Percentiles rank a stretch among this genome's conserved stretches.
These are phyloP conservation scores for Drosophila truncata DNA, from an alignment of 1,140 invertebrate species.

Conservation along the genomic window DNA sequence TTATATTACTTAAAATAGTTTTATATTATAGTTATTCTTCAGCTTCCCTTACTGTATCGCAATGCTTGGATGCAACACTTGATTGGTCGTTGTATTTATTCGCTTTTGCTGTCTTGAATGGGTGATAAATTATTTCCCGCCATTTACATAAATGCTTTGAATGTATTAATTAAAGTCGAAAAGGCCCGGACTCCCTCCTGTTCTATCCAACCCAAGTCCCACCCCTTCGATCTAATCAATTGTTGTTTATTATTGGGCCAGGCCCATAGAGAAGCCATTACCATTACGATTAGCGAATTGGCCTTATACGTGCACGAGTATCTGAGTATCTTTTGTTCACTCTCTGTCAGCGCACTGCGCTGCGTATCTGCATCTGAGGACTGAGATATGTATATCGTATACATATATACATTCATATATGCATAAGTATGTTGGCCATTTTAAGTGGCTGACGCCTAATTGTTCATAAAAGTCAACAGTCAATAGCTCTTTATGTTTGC, in stretches of 20 bases:
- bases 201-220: slow-evolving; percentile 24
- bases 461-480: slow-evolving; percentile 84
- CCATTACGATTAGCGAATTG: slow-evolving; percentile 65
- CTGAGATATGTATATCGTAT: slow-evolving; percentile 24
- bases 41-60: slow-evolving; percentile 51
- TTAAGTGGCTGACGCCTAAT: slow-evolving; percentile 83
- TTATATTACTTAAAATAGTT: background rate
- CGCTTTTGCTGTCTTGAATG: slow-evolving; percentile 74
- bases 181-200: slow-evolving; percentile 50
- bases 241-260: slow-evolving; percentile 81
- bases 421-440: slow-evolving; percentile 69
- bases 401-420: slow-evolving; percentile 7
- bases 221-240: slow-evolving; percentile 76
- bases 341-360: background rate
- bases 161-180: slow-evolving; percentile 85
- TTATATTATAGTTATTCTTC: background rate
- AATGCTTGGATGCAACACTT: slow-evolving; percentile 76
- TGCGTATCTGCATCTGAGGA: slow-evolving; percentile 51
- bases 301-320: slow-evolving; percentile 36
- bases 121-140: slow-evolving; percentile 85
- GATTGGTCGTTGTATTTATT: slow-evolving; percentile 50
- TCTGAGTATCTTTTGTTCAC: slow-evolving; percentile 50
- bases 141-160: slow-evolving; percentile 85
- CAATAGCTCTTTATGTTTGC: slow-evolving; percentile 84
- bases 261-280: slow-evolving; percentile 80